phyloP scores from a whole-genome alignment of 2,888 invertebrate species.

The Pristionchus exspectatus region DNA sequence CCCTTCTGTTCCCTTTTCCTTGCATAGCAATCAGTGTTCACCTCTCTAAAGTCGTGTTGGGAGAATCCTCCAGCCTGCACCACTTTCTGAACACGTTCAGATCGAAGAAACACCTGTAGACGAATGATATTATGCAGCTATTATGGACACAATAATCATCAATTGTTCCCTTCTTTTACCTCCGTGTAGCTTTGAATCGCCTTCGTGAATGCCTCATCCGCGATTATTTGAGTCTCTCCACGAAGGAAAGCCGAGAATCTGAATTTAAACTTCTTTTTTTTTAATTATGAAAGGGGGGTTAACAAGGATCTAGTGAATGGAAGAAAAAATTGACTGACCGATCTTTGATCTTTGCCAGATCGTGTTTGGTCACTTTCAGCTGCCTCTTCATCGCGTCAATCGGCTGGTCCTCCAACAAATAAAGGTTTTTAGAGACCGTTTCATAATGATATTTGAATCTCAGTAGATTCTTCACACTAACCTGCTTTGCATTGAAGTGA shows the following conservation, averaged over 20 bases:
- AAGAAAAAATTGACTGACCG: slow-evolving; percentile 57
- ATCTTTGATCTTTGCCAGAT: slow-evolving; percentile 81
- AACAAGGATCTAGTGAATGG: too few species aligned
- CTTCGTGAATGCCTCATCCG: slow-evolving; percentile 98
- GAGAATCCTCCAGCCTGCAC: slow-evolving; percentile 98
- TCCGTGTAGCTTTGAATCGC: slow-evolving; percentile 94
- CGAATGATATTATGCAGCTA: not conserved
- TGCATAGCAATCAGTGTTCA: not conserved
- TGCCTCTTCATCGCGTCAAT: slow-evolving; percentile 96
- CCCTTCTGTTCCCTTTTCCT: not conserved
- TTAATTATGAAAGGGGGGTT: not conserved
- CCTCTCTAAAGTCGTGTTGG: slow-evolving; percentile 96
- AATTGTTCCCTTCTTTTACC: slow-evolving; percentile 24
- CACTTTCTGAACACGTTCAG: slow-evolving; percentile 94
- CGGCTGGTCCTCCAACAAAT: slow-evolving; percentile 62
- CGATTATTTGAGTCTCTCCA: slow-evolving; percentile 98
- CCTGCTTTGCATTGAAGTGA: slow-evolving; percentile 96
- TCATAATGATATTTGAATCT: not conserved
- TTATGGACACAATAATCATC: not conserved
- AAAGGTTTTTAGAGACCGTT: not conserved
- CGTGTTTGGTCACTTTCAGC: slow-evolving; percentile 95
- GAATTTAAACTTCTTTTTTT: not conserved
- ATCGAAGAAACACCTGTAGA: slow-evolving; percentile 91
- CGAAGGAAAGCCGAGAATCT: slow-evolving; percentile 95
- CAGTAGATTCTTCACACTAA: not conserved